These are phyloP conservation scores for Nothobranchius kuhntae DNA, from an alignment of 2,113 vertebrate genomes.

Conservation along the genomic window DNA sequence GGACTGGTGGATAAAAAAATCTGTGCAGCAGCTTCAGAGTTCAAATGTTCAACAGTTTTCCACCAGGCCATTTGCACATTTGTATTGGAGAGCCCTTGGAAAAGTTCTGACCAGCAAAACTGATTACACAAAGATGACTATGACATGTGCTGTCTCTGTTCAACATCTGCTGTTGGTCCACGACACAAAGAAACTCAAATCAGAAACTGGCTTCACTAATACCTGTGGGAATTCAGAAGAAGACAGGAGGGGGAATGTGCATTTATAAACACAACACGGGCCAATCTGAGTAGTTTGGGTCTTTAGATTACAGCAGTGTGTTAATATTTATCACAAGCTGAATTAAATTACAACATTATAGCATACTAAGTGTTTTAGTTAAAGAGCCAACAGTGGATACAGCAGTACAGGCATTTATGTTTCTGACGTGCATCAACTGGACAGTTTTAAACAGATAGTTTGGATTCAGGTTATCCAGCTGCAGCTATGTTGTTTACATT, in stretches of 20 bases:
- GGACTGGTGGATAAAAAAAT: not conserved
- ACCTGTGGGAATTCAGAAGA: conserved; percentile 4
- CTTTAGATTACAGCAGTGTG: not conserved
- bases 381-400: no score
- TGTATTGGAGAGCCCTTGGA: conserved; percentile 10
- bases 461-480: no score
- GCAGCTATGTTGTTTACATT: no score
- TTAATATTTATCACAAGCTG: not conserved
- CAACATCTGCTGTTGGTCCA: conserved; percentile 33
- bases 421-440: no score
- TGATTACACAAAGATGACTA: conserved; percentile 24
- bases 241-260: not conserved
- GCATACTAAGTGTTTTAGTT: no score
- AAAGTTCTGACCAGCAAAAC: conserved; percentile 2
- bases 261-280: conserved; percentile 2
- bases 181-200: conserved; percentile 10
- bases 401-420: no score
- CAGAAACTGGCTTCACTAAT: not conserved
- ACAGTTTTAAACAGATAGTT: no score
- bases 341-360: not conserved
- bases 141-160: conserved; percentile 45
- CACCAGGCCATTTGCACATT: not conserved
- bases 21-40: not conserved
- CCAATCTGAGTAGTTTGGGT: not conserved
- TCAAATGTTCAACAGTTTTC: conserved; percentile 15